A percentile compares a stretch with the other conserved stretches of the same genome.
phyloP scores from a whole-genome alignment of 1,140 invertebrate species.

The Euborellia annulipes region DNA sequence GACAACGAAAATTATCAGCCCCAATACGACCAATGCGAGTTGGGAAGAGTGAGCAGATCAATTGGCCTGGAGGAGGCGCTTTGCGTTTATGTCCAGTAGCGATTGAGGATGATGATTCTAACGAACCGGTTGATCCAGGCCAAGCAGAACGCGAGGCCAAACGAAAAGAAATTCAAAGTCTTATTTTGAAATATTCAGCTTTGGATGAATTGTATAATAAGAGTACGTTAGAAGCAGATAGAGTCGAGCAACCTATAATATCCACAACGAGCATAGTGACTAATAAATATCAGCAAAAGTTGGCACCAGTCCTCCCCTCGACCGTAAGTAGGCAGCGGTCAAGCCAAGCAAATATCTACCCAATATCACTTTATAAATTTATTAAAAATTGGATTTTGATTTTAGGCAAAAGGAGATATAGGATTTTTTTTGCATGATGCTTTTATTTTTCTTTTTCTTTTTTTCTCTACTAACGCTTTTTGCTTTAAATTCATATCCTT shows the following conservation, averaged over 20 bases:
- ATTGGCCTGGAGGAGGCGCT: neutral
- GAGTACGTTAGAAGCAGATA: slow-evolving; percentile 12
- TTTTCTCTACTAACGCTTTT: no score
- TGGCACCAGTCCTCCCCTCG: slow-evolving; percentile 16
- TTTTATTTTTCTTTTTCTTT: no score
- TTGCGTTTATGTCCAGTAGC: slow-evolving; percentile 5
- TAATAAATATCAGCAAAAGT: slow-evolving; percentile 28
- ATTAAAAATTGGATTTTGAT: no score
- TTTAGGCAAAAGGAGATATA: no score
- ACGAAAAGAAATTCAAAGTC: slow-evolving; percentile 60
- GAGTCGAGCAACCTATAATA: slow-evolving; percentile 14
- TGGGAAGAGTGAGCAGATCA: slow-evolving; percentile 7
- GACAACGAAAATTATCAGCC: neutral
- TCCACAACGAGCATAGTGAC: slow-evolving; percentile 30
- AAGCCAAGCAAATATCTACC: slow-evolving; percentile 4
- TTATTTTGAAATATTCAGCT: slow-evolving; percentile 60
- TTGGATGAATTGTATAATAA: slow-evolving; percentile 42
- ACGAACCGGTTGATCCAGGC: no score
- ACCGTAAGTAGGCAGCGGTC: slow-evolving; percentile 15
- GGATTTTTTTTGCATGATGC: no score
- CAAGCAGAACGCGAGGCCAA: slow-evolving; percentile 39
- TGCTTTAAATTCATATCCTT: no score
- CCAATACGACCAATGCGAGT: slow-evolving; percentile 1
- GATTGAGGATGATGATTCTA: slow-evolving; percentile 19
- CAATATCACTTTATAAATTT: no score